Base-by-base conservation (phyloP, 2,797 vertebrate genomes). In the Sebastes nivosus region DNA sequence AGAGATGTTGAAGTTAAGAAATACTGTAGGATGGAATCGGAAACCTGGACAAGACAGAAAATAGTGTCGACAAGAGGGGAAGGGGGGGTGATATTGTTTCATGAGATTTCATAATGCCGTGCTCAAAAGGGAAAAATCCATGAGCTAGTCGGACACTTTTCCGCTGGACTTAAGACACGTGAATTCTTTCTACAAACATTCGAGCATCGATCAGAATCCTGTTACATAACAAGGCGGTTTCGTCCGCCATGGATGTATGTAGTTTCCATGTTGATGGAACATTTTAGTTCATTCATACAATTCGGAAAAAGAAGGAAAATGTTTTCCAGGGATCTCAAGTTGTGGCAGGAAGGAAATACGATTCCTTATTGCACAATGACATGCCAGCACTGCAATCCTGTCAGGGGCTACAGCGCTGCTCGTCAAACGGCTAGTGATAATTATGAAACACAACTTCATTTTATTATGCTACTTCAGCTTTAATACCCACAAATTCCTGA, bases 201-300 rank as follows among this genome's bases (percentile, higher is more conserved):
- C 13, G 38, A 79, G 87, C 81, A 93, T 93, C 75, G 89, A 93
- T 93, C 87, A 83, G 89, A 92, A 87, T 87, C 83, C 34, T 64
- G 16, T 91, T 93, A 88, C 86, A 86, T 91, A 89, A 93, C 7
- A 27, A 74, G 73, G 58, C 24, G 16, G 63, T 52, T 75, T 60
- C 20, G 9, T 81, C 72, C 75, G 13, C 30, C 3, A 2, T 59
- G 72, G 77, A 92, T 85, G 86, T 87, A 92, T 93, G 83, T 72
- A 84, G 84, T 93, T 94, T 93, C 89, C 91, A 85, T 91, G 91
- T 92, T 84, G 68, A 87, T 85, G 91, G 90, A 93, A 93, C 84
- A 8, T 76, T 72, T 93, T 84, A 77, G 72, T 86, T 92, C 86
- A 94, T 82, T 89, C 71, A 80, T 34, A 68, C 79, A 14, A 69